These are phyloP conservation scores for Malthinus seriepunctatus DNA, from an alignment of 2,888 invertebrate species.

Conservation along the genomic window DNA sequence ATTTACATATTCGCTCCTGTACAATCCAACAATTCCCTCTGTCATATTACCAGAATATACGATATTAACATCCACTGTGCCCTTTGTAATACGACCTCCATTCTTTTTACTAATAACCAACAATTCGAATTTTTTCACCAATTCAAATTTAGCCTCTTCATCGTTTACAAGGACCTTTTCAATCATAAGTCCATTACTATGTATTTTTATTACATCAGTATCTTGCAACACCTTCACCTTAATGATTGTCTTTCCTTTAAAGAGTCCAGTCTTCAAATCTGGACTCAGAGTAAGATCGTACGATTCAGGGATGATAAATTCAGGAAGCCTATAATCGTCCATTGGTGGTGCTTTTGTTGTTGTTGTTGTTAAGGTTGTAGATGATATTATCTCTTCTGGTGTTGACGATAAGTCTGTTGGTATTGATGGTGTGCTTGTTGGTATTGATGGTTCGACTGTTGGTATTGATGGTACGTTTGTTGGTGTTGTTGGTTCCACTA, in stretches of 20 bases:
- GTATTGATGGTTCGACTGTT: constrained; percentile 6
- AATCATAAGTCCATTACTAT: constrained; percentile 64
- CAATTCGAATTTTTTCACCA: constrained; percentile 39
- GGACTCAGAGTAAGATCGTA: constrained; percentile 74
- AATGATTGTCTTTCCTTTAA: constrained; percentile 64
- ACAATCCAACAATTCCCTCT: constrained; percentile 72
- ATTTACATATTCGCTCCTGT: constrained; percentile 66
- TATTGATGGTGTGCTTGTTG: constrained; percentile 12
- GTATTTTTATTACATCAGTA: constrained; percentile 60
- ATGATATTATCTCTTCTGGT: constrained; percentile 47
- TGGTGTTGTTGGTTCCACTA: constrained; percentile 14
- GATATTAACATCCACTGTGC: constrained; percentile 60
- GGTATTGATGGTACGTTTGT: neutral
- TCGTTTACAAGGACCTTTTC: constrained; percentile 48
- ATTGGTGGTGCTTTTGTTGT: constrained; percentile 30
- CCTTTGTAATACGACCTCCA: constrained; percentile 31
- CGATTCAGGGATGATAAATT: constrained; percentile 61
- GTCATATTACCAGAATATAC: constrained; percentile 67
- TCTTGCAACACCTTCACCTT: constrained; percentile 52
- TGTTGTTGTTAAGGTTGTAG: constrained; percentile 9
- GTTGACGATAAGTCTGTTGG: constrained; percentile 42
- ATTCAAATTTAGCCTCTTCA: constrained; percentile 31
- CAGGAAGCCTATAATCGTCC: constrained; percentile 60
- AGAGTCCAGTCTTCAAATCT: constrained; percentile 58
- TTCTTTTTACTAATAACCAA: constrained; percentile 40